Evolutionary conservation across 2,113 vertebrate genomes (phyloP).

Genomic region (Furnarius figulus): DNA sequence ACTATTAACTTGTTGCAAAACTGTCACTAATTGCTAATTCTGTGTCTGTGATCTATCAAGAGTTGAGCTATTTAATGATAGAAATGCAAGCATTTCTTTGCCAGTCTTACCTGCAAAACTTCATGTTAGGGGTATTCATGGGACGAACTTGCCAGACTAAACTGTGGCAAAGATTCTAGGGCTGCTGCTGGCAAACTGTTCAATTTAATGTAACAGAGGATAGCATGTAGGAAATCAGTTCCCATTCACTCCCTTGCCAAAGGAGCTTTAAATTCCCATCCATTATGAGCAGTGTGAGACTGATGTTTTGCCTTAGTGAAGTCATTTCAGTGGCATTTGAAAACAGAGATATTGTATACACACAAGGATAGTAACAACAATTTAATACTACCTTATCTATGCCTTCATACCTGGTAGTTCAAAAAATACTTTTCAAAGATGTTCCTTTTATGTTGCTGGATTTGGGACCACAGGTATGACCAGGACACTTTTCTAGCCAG

Average conservation of each 20-base stretch:
- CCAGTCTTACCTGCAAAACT: not conserved
- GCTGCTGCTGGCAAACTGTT: not conserved
- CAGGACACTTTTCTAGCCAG: not conserved
- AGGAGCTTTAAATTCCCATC: not conserved
- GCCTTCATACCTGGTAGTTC: not conserved
- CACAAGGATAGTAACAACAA: not conserved
- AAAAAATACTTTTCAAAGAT: not conserved
- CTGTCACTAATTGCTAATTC: not conserved
- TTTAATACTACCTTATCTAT: not conserved
- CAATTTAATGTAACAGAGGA: not conserved
- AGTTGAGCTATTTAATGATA: not conserved
- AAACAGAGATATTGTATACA: not conserved
- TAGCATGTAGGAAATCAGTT: not conserved
- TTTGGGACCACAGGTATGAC: not conserved
- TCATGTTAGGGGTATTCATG: fast-evolving
- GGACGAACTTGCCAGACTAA: not conserved
- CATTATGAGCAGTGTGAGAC: not conserved
- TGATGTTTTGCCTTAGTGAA: not conserved
- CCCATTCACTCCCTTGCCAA: not conserved
- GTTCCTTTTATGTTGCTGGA: not conserved
- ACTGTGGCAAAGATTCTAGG: not conserved
- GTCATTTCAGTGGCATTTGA: not conserved
- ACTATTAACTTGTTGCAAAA: not conserved
- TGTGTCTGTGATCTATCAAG: not conserved
- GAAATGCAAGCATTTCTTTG: not conserved